A percentile compares a stretch with the other conserved stretches of the same genome.
Evolutionary conservation across 1,140 invertebrate species (phyloP).

Genomic region (Aphelenchoides fujianensis): DNA sequence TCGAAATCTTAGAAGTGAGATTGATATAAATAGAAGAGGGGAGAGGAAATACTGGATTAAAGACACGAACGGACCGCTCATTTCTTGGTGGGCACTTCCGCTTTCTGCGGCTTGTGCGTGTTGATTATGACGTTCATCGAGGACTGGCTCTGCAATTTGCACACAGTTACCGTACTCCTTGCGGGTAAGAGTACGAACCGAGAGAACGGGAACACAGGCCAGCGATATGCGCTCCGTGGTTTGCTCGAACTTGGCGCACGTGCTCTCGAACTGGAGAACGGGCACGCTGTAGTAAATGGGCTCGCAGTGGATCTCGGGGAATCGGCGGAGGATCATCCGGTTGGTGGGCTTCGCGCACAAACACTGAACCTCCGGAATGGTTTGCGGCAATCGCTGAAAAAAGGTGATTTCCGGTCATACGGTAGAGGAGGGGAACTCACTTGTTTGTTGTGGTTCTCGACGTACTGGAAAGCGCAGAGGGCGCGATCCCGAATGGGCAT

Average conservation of each 20-base stretch:
- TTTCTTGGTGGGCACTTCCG: neutral
- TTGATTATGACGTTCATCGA: neutral
- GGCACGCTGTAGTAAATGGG: slow-evolving; percentile 27
- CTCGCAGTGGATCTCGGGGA: slow-evolving; percentile 14
- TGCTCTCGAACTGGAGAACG: slow-evolving; percentile 21
- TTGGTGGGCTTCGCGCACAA: slow-evolving; percentile 16
- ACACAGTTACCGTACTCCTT: no score
- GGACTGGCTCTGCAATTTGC: no score
- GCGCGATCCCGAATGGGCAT: slow-evolving; percentile 24
- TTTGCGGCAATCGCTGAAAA: slow-evolving; percentile 30
- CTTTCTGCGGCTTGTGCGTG: neutral
- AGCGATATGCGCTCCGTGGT: slow-evolving; percentile 23
- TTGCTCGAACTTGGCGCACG: slow-evolving; percentile 2
- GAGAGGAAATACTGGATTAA: no score
- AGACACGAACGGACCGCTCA: no score
- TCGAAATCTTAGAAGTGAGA: no score
- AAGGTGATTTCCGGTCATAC: no score
- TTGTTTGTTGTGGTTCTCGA: slow-evolving; percentile 27
- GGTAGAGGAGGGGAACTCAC: no score
- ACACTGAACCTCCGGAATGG: slow-evolving; percentile 23
- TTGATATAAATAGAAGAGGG: no score
- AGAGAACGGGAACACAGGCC: slow-evolving; percentile 20
- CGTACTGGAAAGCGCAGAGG: slow-evolving; percentile 20
- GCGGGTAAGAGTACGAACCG: no score
- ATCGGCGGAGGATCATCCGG: slow-evolving; percentile 21